Evolutionary conservation across 2,113 vertebrate genomes (phyloP).

Genomic region (Propithecus coquereli): DNA sequence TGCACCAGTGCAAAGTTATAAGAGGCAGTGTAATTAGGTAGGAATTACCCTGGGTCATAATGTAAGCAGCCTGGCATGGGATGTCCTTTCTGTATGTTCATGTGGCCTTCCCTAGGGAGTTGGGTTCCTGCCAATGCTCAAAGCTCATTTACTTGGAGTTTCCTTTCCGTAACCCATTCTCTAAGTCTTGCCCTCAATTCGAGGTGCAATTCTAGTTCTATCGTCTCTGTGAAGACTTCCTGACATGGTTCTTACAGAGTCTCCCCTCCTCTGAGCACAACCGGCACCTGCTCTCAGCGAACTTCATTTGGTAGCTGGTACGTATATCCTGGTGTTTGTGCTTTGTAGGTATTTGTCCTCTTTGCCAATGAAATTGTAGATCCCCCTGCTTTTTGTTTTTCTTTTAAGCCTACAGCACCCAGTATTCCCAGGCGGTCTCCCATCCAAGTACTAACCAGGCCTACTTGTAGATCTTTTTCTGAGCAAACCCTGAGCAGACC

Average conservation of each 20-base stretch:
- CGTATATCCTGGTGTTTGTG: background rate
- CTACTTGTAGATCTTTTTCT: background rate
- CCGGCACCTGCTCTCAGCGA: background rate
- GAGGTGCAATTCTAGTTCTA: background rate
- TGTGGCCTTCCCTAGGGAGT: background rate
- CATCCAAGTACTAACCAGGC: no score
- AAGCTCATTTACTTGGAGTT: background rate
- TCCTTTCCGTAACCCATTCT: background rate
- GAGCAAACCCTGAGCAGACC: background rate
- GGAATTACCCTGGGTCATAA: background rate
- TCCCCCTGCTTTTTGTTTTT: no score
- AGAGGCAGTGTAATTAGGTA: background rate
- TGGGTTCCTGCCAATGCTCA: background rate
- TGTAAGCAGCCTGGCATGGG: background rate
- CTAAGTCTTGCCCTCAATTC: background rate
- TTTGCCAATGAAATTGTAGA: background rate
- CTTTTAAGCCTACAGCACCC: no score
- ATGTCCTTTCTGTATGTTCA: fast-evolving
- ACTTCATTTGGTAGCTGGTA: fast-evolving
- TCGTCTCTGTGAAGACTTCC: background rate
- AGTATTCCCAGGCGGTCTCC: no score
- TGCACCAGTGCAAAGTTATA: background rate
- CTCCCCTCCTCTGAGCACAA: background rate
- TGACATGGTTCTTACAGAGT: background rate
- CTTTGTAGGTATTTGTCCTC: background rate